Base-by-base conservation (phyloP, 2,888 invertebrate species). In the Camptogramma bilineatum region DNA sequence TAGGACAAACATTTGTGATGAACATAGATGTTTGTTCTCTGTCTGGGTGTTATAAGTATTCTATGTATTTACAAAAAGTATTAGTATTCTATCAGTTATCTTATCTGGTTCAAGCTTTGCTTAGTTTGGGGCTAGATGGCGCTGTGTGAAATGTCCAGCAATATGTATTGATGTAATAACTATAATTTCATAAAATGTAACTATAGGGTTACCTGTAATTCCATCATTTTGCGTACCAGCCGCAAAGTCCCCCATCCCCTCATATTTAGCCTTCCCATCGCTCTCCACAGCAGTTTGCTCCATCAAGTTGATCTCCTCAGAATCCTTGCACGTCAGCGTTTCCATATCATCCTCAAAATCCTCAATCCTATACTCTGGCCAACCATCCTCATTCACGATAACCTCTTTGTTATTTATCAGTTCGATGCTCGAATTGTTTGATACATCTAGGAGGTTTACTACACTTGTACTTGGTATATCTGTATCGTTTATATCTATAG, bases 151-250 rank as follows among this genome's bases (percentile, higher is more conserved):
- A n/a, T n/a, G n/a, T n/a, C n/a, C n/a, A n/a, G n/a, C n/a, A n/a
- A n/a, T n/a, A n/a, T n/a, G n/a, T n/a, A n/a, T n/a, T n/a, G n/a
- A n/a, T n/a, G n/a, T n/a, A n/a, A n/a, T n/a, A n/a, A n/a, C n/a
- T n/a, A n/a, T n/a, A n/a, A n/a, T n/a, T n/a, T n/a, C n/a, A n/a
- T n/a, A n/a, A n/a, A n/a, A n/a, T n/a, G n/a, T n/a, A n/a, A n/a
- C n/a, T n/a, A n/a, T n/a, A n/a, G n/a, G n/a, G n/a, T 73, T 76
- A 90, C 93, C 95, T 66, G 96, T 96, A 0, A 94, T 93, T 0
- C 96, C 96, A 83, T 96, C 96, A 81, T 96, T 96, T 70, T 94
- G 90, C 16, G 95, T 94, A 64, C 94, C 94, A 4, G 93, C 94
- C 58, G 93, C 91, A 73, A 95, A 95, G 65, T 93, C 89, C 0